Percentiles rank a stretch among this genome's conserved stretches.
Conservation (phyloP, 2,113 vertebrate species). For the Coptodon bakossiorum region DNA sequence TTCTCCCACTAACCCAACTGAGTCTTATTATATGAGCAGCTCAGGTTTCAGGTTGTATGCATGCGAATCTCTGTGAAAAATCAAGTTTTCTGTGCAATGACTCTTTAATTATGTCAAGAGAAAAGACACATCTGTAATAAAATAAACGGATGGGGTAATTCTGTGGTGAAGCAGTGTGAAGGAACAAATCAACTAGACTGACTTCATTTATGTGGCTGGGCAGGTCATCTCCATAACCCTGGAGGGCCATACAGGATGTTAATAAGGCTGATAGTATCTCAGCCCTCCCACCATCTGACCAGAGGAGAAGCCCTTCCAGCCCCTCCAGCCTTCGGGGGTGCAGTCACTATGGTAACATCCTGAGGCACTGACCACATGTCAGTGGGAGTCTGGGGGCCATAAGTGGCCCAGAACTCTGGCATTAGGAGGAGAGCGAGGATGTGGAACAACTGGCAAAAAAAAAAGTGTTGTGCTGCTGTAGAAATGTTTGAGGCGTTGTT, state of each 20-base stretch:
- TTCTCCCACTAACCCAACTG: constrained; percentile 24
- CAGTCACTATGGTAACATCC: constrained; percentile 66
- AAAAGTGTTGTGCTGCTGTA: constrained; percentile 34
- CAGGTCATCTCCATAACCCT: constrained; percentile 51
- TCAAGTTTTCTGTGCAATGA: background rate
- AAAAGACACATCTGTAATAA: constrained; percentile 23
- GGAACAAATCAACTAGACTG: constrained; percentile 49
- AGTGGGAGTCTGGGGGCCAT: constrained; percentile 51
- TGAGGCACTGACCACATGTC: constrained; percentile 71
- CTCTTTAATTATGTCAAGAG: background rate
- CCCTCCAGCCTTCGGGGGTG: constrained; percentile 42
- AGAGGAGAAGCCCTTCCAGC: constrained; percentile 5
- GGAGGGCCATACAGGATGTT: constrained; percentile 57
- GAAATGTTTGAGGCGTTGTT: background rate
- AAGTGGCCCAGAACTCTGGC: constrained; percentile 20
- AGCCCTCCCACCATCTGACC: constrained; percentile 24
- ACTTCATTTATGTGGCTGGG: constrained; percentile 35
- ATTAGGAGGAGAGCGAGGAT: background rate
- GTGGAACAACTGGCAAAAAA: constrained; percentile 6
- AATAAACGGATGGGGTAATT: background rate
- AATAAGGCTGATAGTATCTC: constrained; percentile 58
- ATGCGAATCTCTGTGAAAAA: background rate
- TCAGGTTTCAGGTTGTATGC: background rate
- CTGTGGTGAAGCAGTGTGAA: constrained; percentile 16
- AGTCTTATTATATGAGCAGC: constrained; percentile 35